phyloP scores from a whole-genome alignment of 2,113 vertebrate genomes.

The Oplegnathus fasciatus region DNA sequence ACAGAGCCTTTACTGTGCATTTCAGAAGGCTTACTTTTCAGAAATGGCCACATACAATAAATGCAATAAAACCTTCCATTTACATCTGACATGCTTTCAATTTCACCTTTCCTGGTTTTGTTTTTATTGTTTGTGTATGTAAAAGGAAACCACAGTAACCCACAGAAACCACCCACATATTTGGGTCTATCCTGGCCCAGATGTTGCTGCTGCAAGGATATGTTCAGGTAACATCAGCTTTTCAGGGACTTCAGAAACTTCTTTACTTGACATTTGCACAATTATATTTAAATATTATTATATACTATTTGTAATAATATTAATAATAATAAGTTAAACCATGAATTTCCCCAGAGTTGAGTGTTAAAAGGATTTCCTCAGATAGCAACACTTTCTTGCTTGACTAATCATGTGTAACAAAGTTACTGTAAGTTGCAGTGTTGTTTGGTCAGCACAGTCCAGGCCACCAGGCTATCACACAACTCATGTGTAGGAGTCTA shows the following conservation, averaged over 20 bases:
- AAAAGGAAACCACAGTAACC: background rate
- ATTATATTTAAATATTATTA: background rate
- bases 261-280: background rate
- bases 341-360: background rate
- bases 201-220: background rate
- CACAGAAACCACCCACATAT: background rate
- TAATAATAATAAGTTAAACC: background rate
- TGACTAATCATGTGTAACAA: background rate
- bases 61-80: background rate
- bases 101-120: background rate
- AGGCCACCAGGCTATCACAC: background rate
- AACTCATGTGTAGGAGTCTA: background rate
- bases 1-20: background rate
- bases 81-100: background rate
- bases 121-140: background rate
- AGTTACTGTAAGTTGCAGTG: background rate
- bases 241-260: background rate
- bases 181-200: background rate
- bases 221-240: background rate
- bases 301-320: too few relatives aligned
- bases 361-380: background rate
- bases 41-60: too few relatives aligned
- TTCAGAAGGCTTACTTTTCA: background rate
- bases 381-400: background rate
- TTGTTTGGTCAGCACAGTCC: background rate